Evolutionary conservation across 1,140 invertebrate species (phyloP).

Genomic region (Nautilus pompilius): DNA sequence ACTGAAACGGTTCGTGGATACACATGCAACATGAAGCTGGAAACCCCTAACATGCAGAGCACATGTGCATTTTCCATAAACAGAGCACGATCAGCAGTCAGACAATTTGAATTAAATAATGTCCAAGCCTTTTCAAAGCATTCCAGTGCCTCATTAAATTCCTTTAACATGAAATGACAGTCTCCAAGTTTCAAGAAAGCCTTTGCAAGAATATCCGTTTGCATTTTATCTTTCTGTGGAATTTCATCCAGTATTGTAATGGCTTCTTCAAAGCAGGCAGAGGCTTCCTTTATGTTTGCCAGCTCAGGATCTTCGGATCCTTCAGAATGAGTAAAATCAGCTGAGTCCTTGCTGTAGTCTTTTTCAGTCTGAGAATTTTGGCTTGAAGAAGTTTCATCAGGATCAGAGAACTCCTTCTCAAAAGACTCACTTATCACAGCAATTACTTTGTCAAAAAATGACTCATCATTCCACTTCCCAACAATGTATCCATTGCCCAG

Average conservation of each 20-base stretch:
- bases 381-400: constrained; percentile 14
- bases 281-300: constrained; percentile 39
- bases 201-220: constrained; percentile 40
- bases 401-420: constrained; percentile 41
- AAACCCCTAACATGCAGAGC: constrained; percentile 49
- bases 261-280: constrained; percentile 43
- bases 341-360: neutral
- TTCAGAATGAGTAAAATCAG: neutral
- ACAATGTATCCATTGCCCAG: constrained; percentile 48
- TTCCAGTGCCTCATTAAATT: constrained; percentile 42
- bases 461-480: constrained; percentile 38
- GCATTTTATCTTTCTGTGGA: constrained; percentile 31
- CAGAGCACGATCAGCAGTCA: constrained; percentile 24
- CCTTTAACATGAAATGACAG: constrained; percentile 47
- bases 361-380: constrained; percentile 12
- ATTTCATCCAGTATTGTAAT: constrained; percentile 30
- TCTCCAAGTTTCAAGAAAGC: constrained; percentile 44
- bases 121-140: constrained; percentile 42
- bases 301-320: constrained; percentile 18
- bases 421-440: constrained; percentile 44
- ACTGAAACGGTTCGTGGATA: constrained; percentile 43
- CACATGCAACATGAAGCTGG: constrained; percentile 49
- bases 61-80: constrained; percentile 46
- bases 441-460: constrained; percentile 41
- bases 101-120: constrained; percentile 21